These are phyloP conservation scores for Heliothis peltigera DNA, from an alignment of 2,888 invertebrate species.

Conservation along the genomic window DNA sequence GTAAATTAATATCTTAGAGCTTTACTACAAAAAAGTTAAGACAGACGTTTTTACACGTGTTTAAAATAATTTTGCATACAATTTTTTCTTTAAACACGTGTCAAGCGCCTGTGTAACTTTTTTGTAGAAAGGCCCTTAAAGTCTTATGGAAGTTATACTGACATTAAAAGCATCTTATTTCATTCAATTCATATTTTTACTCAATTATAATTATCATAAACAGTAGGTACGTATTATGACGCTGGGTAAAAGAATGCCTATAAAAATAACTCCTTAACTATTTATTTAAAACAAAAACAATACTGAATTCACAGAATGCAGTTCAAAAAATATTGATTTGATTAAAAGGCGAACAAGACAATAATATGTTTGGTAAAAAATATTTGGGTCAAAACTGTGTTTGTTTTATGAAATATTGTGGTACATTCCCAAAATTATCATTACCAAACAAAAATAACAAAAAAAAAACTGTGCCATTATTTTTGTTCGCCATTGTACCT, in stretches of 20 bases:
- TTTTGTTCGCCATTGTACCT: slow-evolving; percentile 20
- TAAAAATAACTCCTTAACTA: slow-evolving; percentile 49
- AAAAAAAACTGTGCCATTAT: slow-evolving; percentile 17
- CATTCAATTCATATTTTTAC: slow-evolving; percentile 26
- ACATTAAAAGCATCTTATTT: slow-evolving; percentile 40
- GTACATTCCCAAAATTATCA: background rate
- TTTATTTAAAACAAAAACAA: slow-evolving; percentile 56
- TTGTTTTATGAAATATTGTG: background rate
- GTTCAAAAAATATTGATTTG: slow-evolving; percentile 37
- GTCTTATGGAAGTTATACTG: slow-evolving; percentile 14
- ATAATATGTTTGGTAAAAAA: background rate
- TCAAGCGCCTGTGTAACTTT: too few relatives aligned
- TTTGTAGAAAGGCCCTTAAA: too few relatives aligned
- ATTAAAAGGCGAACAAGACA: slow-evolving; percentile 15
- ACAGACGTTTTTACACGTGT: too few relatives aligned
- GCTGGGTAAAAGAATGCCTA: slow-evolving; percentile 46
- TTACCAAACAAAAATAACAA: slow-evolving; percentile 4
- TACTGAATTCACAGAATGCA: slow-evolving; percentile 68
- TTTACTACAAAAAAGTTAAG: too few relatives aligned
- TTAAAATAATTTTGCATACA: too few relatives aligned
- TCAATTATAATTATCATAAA: slow-evolving; percentile 18
- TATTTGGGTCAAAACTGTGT: background rate
- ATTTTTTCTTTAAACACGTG: too few relatives aligned
- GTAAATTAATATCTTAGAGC: too few relatives aligned
- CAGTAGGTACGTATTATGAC: slow-evolving; percentile 40